Percentiles rank a stretch among this genome's conserved stretches.
Evolutionary conservation across 2,888 invertebrate species (phyloP).

Genomic region (Plebejus melissa): DNA sequence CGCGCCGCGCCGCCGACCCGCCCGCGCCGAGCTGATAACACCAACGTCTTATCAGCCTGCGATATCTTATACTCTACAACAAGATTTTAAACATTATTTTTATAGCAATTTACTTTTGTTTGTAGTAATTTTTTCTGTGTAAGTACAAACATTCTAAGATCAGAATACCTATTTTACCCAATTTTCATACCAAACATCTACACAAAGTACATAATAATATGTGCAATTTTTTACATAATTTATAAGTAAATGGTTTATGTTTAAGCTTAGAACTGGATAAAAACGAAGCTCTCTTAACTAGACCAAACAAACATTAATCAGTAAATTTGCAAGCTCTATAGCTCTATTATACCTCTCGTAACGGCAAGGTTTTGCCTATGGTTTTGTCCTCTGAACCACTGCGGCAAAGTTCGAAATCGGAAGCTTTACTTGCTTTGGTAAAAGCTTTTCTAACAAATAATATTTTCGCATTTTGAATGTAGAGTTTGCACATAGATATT

Average conservation of each 20-base stretch:
- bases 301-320: neutral
- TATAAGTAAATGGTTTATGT: too few relatives aligned
- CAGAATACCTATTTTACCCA: neutral
- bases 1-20: slow-evolving; percentile 34
- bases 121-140: neutral
- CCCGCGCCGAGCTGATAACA: slow-evolving; percentile 41
- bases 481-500: too few relatives aligned
- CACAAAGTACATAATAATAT: neutral
- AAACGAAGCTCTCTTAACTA: neutral
- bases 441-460: neutral
- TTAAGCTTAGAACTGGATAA: neutral
- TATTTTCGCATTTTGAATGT: neutral
- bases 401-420: neutral
- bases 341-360: too few relatives aligned
- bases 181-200: neutral
- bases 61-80: slow-evolving; percentile 24
- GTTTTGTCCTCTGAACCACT: too few relatives aligned
- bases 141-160: neutral
- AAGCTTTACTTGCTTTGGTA: neutral
- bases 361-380: too few relatives aligned
- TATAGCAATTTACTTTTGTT: neutral
- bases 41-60: slow-evolving; percentile 37
- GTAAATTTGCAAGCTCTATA: neutral
- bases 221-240: neutral
- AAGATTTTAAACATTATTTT: slow-evolving; percentile 11